phyloP scores from a whole-genome alignment of 2,113 vertebrate species.

The Mormyrus lacerda region DNA sequence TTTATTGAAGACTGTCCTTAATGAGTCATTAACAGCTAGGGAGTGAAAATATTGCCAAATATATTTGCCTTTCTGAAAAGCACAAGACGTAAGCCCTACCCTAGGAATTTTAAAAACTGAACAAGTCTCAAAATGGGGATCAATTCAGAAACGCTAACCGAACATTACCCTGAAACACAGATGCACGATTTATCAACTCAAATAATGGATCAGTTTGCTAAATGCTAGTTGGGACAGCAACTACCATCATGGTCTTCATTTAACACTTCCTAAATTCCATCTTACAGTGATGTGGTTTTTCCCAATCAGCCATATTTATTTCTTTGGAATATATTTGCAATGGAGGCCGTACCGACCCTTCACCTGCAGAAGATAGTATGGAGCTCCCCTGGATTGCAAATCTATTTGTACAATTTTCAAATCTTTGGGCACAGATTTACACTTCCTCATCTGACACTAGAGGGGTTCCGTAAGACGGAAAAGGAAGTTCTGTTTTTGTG shows the following conservation, averaged over 20 bases:
- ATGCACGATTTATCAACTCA: not conserved
- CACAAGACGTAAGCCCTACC: not conserved
- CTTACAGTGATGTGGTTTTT: not conserved
- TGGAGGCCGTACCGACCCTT: not conserved
- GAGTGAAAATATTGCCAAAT: not conserved
- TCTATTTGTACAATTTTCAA: not conserved
- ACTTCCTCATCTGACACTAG: not conserved
- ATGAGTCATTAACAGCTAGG: conserved; percentile 7
- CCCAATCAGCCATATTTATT: not conserved
- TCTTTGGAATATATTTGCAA: conserved; percentile 2
- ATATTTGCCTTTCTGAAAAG: not conserved
- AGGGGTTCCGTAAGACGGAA: not conserved
- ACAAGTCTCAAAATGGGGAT: not conserved
- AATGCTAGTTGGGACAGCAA: not conserved
- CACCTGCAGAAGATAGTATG: not conserved
- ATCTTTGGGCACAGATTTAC: not conserved
- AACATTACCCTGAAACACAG: not conserved
- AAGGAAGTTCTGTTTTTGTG: not conserved
- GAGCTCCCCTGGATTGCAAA: not conserved
- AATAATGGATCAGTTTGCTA: not conserved
- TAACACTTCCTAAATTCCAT: not conserved
- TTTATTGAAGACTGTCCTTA: not conserved
- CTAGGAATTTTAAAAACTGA: not conserved
- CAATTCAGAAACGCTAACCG: not conserved
- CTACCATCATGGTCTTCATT: not conserved